These are phyloP conservation scores for Adineta ricciae DNA, from an alignment of 2,888 invertebrate species.

Conservation along the genomic window DNA sequence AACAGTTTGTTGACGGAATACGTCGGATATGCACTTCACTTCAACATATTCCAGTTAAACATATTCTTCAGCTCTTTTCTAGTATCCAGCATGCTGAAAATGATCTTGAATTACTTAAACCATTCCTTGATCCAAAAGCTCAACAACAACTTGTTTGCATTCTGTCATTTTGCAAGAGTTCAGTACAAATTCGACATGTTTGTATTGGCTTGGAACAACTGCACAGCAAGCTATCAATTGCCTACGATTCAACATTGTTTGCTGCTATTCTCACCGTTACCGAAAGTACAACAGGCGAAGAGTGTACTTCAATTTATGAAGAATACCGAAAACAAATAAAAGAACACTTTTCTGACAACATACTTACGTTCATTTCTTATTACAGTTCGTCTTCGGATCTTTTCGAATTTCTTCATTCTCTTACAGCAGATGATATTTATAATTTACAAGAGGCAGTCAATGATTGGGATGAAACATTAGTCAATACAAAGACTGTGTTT, in stretches of 20 bases:
- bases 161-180: neutral
- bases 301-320: neutral
- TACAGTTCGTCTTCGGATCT: neutral
- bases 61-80: neutral
- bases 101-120: neutral
- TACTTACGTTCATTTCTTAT: neutral
- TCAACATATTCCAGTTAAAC: neutral
- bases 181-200: neutral
- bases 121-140: neutral
- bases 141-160: neutral
- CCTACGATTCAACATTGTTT: neutral
- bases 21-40: neutral
- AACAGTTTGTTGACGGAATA: neutral
- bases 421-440: neutral
- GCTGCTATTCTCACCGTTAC: neutral
- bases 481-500: neutral
- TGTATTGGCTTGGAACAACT: neutral
- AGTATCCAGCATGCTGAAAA: neutral
- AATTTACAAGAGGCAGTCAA: neutral
- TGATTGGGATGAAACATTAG: conserved; percentile 17
- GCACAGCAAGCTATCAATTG: neutral
- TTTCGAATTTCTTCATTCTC: neutral
- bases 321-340: neutral
- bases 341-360: neutral
- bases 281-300: neutral